Evolutionary conservation across 1,140 invertebrate species (phyloP), one percentile per base, ranked within the genome.

Genomic region (Drosophila pectinifera): DNA sequence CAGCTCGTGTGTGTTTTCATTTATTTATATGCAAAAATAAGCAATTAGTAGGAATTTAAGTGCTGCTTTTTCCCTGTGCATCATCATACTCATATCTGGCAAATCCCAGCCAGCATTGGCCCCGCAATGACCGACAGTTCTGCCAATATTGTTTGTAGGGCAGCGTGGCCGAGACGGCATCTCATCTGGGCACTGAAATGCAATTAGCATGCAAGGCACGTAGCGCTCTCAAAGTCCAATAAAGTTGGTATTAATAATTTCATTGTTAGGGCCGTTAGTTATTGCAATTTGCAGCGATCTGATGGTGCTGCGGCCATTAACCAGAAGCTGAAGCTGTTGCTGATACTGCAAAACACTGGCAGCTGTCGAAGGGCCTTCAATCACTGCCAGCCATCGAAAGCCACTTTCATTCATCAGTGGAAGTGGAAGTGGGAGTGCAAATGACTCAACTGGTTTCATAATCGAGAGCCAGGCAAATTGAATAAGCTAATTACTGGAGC

Each of bases 141-240:
- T 59, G 62, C 61, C 65, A 80, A 75, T 36, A 20, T 70, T 79
- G 83, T 64, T 88, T 79, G 68, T 69, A 58, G 73, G 67, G 38
- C 62, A 58, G 63, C 26, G 20, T 24, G 51, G n/a, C 16, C 31
- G 45, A 36, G 34, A 61, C 34, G 41, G 46, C 48, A 42, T 79
- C 49, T 63, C 48, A 38, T 78, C 67, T 34, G 28, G 39, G 46
- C 54, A 39, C 22, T 70, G 70, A 57, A 64, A 41, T 59, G 75
- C 55, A 80, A 86, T 86, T 86, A 80, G 73, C 83, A 86, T 80
- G 76, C 84, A 89, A 88, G 76, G 72, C 83, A 86, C 83, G 83
- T 88, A 89, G 65, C 45, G 56, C 48, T 67, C 61, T 61, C 72
- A 49, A 57, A 83, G 55, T 73, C 84, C 61, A 73, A 88, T 86